Conservation (phyloP, 2,113 vertebrate genomes). For the Rhabdomys dilectus region DNA sequence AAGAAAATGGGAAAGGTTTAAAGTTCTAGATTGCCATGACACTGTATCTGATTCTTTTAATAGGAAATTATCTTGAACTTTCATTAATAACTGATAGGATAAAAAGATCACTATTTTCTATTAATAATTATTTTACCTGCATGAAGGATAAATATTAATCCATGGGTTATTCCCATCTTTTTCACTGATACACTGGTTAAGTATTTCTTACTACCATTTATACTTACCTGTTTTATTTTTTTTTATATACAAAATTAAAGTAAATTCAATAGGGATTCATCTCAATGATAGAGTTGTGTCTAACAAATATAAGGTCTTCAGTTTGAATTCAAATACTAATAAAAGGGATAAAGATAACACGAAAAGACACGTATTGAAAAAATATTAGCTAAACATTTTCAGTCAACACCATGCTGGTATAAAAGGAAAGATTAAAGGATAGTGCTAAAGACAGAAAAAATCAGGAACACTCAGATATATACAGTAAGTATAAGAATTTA, state of each 20-base stretch:
- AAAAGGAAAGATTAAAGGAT: neutral
- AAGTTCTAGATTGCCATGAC: neutral
- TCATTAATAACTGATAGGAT: neutral
- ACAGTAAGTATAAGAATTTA: neutral
- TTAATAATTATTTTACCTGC: neutral
- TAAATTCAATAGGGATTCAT: neutral
- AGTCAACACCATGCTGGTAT: neutral
- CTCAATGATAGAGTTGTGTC: neutral
- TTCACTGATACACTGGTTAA: neutral
- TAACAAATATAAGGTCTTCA: neutral
- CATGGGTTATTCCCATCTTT: neutral
- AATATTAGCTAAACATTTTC: neutral
- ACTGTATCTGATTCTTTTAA: neutral
- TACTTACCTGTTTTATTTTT: neutral
- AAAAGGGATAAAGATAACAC: neutral
- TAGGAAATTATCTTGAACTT: neutral
- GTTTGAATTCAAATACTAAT: neutral
- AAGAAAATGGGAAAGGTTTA: neutral
- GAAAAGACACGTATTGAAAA: neutral
- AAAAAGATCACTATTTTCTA: neutral
- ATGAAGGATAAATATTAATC: neutral
- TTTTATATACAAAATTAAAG: neutral
- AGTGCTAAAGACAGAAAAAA: slow-evolving; percentile 19
- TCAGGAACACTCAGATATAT: neutral
- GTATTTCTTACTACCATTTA: neutral